phyloP scores from a whole-genome alignment of 2,888 invertebrate species.

The Macaria notata region DNA sequence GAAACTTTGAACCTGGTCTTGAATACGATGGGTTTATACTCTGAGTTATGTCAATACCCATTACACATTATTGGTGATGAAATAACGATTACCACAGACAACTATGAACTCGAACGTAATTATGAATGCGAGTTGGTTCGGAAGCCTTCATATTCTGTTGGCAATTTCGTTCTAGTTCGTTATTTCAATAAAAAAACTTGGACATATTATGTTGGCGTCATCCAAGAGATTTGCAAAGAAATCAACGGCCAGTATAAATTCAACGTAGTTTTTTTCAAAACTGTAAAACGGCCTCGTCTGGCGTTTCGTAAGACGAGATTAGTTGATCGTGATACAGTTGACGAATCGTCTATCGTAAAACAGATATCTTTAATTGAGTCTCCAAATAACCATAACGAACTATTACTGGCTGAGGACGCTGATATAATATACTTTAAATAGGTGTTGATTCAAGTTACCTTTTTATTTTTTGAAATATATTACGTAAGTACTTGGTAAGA shows the following conservation, averaged over 20 bases:
- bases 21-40: slow-evolving; percentile 1
- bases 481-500: too few species aligned
- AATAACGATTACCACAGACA: slow-evolving; percentile 1
- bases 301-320: slow-evolving; percentile 2
- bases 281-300: neutral
- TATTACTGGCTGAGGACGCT: slow-evolving; percentile 1
- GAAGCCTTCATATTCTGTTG: neutral
- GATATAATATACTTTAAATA: slow-evolving; percentile 1
- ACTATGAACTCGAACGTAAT: slow-evolving; percentile 4
- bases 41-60: slow-evolving; percentile 1
- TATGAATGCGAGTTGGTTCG: slow-evolving; percentile 1
- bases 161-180: slow-evolving; percentile 1
- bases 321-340: slow-evolving; percentile 1
- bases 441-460: too few species aligned
- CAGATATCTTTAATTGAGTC: slow-evolving; percentile 1
- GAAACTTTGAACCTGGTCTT: neutral
- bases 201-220: slow-evolving; percentile 2
- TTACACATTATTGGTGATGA: slow-evolving; percentile 2
- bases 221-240: slow-evolving; percentile 1
- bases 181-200: slow-evolving; percentile 1
- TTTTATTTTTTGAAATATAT: too few species aligned
- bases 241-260: slow-evolving; percentile 1
- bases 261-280: slow-evolving; percentile 3
- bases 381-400: slow-evolving; percentile 3
- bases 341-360: slow-evolving; percentile 3